These are phyloP conservation scores for Eulemur rubriventer DNA, from an alignment of 2,797 vertebrate species.

Conservation along the genomic window DNA sequence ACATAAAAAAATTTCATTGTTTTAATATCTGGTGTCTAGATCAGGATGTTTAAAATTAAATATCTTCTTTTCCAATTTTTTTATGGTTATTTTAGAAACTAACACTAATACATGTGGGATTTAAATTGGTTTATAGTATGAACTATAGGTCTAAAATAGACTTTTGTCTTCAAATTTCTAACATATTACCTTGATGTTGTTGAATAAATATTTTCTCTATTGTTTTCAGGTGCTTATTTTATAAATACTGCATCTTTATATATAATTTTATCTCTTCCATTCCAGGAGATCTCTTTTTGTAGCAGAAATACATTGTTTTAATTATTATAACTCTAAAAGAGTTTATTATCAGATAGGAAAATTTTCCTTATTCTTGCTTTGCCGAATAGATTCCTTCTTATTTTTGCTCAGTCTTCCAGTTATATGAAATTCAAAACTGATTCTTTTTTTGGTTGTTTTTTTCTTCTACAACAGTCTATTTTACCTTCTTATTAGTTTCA, in stretches of 20 bases:
- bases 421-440: not conserved
- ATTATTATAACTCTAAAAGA: not conserved
- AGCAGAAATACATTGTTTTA: not conserved
- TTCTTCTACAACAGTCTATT: not conserved
- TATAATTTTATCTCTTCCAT: not conserved
- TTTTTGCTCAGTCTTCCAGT: not conserved
- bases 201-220: not conserved
- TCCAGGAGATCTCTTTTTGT: not conserved
- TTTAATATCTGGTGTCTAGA: not conserved
- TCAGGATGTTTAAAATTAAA: not conserved
- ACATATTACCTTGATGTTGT: not conserved
- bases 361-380: not conserved
- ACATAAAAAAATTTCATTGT: not conserved
- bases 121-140: not conserved
- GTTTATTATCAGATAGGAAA: not conserved
- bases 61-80: not conserved
- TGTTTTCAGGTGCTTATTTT: not conserved
- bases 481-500: not conserved
- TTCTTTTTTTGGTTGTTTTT: not conserved
- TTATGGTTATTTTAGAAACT: not conserved
- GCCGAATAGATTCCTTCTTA: not conserved
- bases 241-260: not conserved
- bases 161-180: slow-evolving; percentile 12
- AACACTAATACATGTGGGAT: not conserved
- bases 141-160: not conserved